Evolutionary conservation across 2,797 vertebrate species (phyloP).

Genomic region (Hapalemur alaotrensis): DNA sequence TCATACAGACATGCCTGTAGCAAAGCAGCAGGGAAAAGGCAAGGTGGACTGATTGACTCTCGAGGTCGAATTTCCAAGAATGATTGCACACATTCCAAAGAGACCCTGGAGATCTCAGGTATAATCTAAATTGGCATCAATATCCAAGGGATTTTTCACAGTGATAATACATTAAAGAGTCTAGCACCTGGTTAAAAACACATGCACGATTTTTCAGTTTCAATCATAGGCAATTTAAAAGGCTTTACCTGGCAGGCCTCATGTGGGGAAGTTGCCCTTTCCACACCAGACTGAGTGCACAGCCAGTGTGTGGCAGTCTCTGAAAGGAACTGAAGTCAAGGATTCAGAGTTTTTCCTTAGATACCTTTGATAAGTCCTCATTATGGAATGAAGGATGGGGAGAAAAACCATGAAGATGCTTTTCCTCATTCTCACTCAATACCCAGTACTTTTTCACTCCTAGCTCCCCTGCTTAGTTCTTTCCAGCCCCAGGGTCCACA

Average conservation of each 20-base stretch:
- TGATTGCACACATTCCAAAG: not conserved
- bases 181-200: not conserved
- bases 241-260: not conserved
- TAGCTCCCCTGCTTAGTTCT: not conserved
- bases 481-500: not conserved
- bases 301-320: not conserved
- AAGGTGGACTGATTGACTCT: not conserved
- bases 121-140: not conserved
- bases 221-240: not conserved
- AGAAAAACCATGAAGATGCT: not conserved
- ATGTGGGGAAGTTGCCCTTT: not conserved
- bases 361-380: not conserved
- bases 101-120: not conserved
- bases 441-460: not conserved
- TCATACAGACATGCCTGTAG: not conserved
- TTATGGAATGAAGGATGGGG: not conserved
- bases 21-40: not conserved
- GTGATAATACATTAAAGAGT: not conserved
- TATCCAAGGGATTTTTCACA: not conserved
- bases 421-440: not conserved
- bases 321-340: not conserved
- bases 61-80: not conserved
- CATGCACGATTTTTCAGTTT: not conserved
- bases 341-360: not conserved
- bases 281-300: not conserved